These are phyloP conservation scores for Aethes cnicana DNA, from an alignment of 2,888 invertebrate species.

Conservation along the genomic window DNA sequence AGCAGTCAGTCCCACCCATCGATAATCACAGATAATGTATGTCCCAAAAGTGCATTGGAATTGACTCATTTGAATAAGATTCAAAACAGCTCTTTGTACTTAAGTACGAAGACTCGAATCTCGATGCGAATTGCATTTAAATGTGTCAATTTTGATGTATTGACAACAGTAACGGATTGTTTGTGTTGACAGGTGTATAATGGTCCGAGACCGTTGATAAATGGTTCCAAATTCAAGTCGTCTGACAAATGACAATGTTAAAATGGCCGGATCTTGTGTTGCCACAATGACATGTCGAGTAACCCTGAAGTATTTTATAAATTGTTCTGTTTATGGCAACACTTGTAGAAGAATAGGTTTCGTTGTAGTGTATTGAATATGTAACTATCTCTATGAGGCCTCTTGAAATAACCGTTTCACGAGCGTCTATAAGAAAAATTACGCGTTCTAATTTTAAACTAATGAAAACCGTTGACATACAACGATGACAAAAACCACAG, in stretches of 20 bases:
- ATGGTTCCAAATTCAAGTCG: conserved; percentile 17
- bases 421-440: too few species aligned
- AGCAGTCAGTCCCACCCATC: too few species aligned
- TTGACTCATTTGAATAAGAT: too few species aligned
- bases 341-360: not conserved
- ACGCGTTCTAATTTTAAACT: too few species aligned
- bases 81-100: conserved; percentile 9
- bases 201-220: conserved; percentile 20
- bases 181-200: conserved; percentile 30
- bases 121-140: conserved; percentile 18
- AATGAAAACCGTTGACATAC: too few species aligned
- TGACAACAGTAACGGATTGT: conserved; percentile 28
- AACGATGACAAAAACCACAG: not conserved
- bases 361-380: too few species aligned
- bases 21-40: too few species aligned
- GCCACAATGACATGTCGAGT: conserved; percentile 7
- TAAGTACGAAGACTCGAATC: conserved; percentile 8
- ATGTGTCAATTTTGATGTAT: conserved; percentile 29
- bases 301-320: conserved; percentile 15
- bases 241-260: conserved; percentile 25
- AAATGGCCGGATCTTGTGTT: conserved; percentile 17
- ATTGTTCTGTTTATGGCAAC: conserved; percentile 19
- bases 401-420: too few species aligned
- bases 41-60: too few species aligned
- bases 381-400: too few species aligned